Evolutionary conservation across 2,797 vertebrate species (phyloP), one percentile per base, ranked within the genome.

Genomic region (Sebastes taczanowskii): DNA sequence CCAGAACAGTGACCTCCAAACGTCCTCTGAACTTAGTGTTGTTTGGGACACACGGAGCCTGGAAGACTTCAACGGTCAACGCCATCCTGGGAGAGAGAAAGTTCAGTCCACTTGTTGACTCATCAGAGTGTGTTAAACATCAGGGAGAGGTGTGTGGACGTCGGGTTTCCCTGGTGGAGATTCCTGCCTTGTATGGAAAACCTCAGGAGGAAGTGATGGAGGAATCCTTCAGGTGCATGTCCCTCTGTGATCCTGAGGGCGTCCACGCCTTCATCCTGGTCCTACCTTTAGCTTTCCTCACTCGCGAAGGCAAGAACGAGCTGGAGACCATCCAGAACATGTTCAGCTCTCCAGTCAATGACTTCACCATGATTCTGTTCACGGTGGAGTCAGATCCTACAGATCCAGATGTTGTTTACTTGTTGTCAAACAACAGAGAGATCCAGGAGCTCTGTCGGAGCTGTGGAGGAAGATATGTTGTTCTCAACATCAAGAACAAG

Each of bases 301-400:
- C 64, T 52, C 68, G 88, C 20, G 83, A 89, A 76, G 85, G 90
- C 32, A 86, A 71, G 71, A 20, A 14, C 56, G 93, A 91, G 77
- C 32, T 91, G 6, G 4, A 89, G 27, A 68, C 13, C 67, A 73
- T 93, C 46, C 49, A 76, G 75, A 71, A 72, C 9, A 71, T 70
- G 6, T 92, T 90, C 30, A 49, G 14, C 42, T 46, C 42, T 46
- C 14, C 14, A 46, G 4, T 71, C 74, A 0, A 46, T 46, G 42
- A 6, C 14, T 46, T 46, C 42, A 46, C 42, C 42, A 46, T 18
- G 42, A 46, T 46, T 18, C 42, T 46, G 14, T 46, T 46, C 42
- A 46, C 42, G 0, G 42, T 46, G 42, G 42, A 46, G 42, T 18
- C 42, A 13, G 61, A 66, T 49, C 25, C 16, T 2, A 18, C n/a